Evolutionary conservation across 2,797 vertebrate species (phyloP).

Genomic region (Microcaecilia unicolor): DNA sequence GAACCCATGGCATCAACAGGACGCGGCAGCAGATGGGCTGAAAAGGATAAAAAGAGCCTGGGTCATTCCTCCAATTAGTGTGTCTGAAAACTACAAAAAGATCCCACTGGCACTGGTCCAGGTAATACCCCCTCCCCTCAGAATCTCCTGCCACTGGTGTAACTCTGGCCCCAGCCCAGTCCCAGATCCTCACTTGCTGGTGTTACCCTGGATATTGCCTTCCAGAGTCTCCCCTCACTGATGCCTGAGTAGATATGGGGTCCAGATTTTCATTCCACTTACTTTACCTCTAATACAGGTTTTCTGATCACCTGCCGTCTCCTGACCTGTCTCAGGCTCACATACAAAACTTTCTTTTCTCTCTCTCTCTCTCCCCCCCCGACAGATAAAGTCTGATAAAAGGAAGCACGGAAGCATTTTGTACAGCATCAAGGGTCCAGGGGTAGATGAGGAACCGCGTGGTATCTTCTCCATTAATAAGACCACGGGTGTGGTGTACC

Average conservation of each 20-base stretch:
- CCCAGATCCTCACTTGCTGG: too few relatives aligned
- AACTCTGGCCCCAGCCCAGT: too few relatives aligned
- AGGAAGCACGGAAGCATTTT: slow-evolving; percentile 77
- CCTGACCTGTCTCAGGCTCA: too few relatives aligned
- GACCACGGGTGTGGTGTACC: slow-evolving; percentile 76
- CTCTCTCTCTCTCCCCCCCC: neutral
- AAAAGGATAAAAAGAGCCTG: slow-evolving; percentile 81
- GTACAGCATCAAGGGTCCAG: slow-evolving; percentile 89
- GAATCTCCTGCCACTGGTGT: too few relatives aligned
- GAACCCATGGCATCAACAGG: slow-evolving; percentile 46
- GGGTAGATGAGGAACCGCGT: slow-evolving; percentile 86
- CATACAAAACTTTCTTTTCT: too few relatives aligned
- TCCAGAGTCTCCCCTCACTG: neutral
- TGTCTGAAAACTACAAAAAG: slow-evolving; percentile 84
- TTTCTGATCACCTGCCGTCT: too few relatives aligned
- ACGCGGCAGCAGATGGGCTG: slow-evolving; percentile 3
- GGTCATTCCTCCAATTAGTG: slow-evolving; percentile 92
- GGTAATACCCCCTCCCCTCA: too few relatives aligned
- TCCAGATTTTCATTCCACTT: too few relatives aligned
- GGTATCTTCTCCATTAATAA: slow-evolving; percentile 90
- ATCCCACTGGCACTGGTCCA: slow-evolving; percentile 85
- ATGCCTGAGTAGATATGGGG: too few relatives aligned
- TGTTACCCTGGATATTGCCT: neutral
- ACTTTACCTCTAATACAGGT: too few relatives aligned
- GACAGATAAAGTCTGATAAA: slow-evolving; percentile 93